phyloP scores from a whole-genome alignment of 2,888 invertebrate species.

The Rhyacophila evoluta region DNA sequence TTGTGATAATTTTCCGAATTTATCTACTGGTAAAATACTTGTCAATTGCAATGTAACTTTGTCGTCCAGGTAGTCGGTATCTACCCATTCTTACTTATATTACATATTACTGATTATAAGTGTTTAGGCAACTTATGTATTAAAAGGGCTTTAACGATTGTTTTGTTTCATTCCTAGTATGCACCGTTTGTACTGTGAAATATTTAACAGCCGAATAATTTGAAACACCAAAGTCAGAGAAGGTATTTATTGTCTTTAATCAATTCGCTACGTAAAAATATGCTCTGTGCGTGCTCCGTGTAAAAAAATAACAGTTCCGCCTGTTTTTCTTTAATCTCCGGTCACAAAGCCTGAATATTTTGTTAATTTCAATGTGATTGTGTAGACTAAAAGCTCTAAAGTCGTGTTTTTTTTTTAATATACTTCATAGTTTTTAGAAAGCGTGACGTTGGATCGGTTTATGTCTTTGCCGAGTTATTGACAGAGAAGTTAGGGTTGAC shows the following conservation, averaged over 20 bases:
- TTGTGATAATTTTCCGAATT: too few relatives aligned
- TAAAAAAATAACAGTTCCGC: too few relatives aligned
- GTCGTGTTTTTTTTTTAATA: background rate
- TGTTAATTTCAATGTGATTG: background rate
- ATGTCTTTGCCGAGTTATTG: background rate
- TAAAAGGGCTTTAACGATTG: too few relatives aligned
- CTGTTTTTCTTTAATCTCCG: too few relatives aligned
- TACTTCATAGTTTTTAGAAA: background rate
- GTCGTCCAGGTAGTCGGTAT: too few relatives aligned
- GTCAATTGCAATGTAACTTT: too few relatives aligned
- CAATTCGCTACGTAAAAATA: background rate
- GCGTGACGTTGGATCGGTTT: background rate
- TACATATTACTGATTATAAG: too few relatives aligned
- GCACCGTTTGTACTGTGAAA: too few relatives aligned
- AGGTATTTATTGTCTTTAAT: background rate
- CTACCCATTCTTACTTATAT: too few relatives aligned
- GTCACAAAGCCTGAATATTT: background rate
- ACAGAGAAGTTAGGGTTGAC: background rate
- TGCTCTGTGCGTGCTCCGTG: background rate
- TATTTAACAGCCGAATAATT: slow-evolving; percentile 4
- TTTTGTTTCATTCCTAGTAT: too few relatives aligned
- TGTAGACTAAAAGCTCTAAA: background rate
- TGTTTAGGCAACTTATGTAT: too few relatives aligned
- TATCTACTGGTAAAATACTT: too few relatives aligned
- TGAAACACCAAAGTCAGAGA: background rate